Evolutionary conservation across 2,888 invertebrate species (phyloP).

Genomic region (Synergus umbraculus): DNA sequence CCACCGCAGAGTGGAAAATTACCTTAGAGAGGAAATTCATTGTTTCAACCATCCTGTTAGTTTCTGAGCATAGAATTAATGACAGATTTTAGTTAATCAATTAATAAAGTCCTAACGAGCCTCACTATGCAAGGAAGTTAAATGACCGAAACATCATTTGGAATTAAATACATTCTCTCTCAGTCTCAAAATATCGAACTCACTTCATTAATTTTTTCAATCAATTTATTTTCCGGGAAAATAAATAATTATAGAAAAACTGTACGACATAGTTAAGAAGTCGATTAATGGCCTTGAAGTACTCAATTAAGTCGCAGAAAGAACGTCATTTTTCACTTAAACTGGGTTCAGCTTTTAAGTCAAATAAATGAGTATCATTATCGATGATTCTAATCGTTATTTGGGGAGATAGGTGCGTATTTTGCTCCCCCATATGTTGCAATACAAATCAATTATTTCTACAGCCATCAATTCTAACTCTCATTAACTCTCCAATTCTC

Average conservation of each 20-base stretch:
- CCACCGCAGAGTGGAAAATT: conserved; percentile 25
- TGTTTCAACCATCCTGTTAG: not conserved
- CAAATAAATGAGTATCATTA: conserved; percentile 34
- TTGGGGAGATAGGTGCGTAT: not conserved
- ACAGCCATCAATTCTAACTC: not conserved
- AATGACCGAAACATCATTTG: not conserved
- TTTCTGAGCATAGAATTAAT: not conserved
- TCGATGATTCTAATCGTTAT: conserved; percentile 28
- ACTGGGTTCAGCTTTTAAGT: conserved; percentile 36
- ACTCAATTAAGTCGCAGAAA: not conserved
- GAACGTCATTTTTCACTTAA: conserved; percentile 20
- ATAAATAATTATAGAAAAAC: not conserved
- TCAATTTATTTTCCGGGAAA: not conserved
- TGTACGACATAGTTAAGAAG: not conserved
- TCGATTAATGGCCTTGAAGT: conserved; percentile 4
- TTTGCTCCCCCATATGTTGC: not conserved
- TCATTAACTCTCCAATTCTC: not conserved
- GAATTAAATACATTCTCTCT: not conserved
- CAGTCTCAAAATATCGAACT: not conserved
- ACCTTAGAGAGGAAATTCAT: conserved; percentile 22
- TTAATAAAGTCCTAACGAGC: not conserved
- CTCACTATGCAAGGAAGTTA: too few relatives aligned
- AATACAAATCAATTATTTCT: conserved; percentile 20
- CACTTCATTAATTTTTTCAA: too few relatives aligned
- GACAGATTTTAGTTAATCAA: not conserved